A percentile compares a stretch with the other conserved stretches of the same genome.
Conservation (phyloP, 2,113 vertebrate genomes). For the Erythrocercus mccallii region DNA sequence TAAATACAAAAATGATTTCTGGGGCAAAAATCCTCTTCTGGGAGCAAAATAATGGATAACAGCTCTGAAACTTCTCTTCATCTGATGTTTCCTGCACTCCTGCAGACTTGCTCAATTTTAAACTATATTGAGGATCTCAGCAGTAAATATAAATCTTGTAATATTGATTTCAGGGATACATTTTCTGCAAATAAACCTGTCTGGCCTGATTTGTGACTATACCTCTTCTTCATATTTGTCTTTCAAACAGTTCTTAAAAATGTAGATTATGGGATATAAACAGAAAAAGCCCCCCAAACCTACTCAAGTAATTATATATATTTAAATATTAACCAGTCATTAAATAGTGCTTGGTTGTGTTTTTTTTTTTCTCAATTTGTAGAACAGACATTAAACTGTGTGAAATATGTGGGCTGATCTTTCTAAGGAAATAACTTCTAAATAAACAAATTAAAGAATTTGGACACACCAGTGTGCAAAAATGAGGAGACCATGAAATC, state of each 20-base stretch:
- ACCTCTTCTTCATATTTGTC: not conserved
- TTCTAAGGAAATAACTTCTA: not conserved
- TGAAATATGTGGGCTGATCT: not conserved
- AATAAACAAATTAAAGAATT: conserved; percentile 1
- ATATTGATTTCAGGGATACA: not conserved
- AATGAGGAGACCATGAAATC: not conserved
- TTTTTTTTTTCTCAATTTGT: not conserved
- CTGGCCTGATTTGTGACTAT: not conserved
- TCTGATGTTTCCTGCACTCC: not conserved
- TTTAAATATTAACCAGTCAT: not conserved
- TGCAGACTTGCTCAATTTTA: not conserved
- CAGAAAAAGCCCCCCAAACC: not conserved
- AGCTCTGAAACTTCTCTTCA: not conserved
- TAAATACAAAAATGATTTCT: not conserved
- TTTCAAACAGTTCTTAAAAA: not conserved
- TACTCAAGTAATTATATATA: not conserved
- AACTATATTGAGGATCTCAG: not conserved
- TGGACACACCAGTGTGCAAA: not conserved
- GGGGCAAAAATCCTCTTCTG: not conserved
- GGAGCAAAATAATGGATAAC: not conserved
- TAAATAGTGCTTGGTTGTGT: not conserved
- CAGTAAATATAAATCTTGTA: not conserved
- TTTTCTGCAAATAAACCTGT: not conserved
- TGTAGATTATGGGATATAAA: not conserved
- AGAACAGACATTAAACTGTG: not conserved